Percentiles rank a stretch among this genome's conserved stretches.
Evolutionary conservation across 1,140 invertebrate species (phyloP).

Genomic region (Pinna nobilis): DNA sequence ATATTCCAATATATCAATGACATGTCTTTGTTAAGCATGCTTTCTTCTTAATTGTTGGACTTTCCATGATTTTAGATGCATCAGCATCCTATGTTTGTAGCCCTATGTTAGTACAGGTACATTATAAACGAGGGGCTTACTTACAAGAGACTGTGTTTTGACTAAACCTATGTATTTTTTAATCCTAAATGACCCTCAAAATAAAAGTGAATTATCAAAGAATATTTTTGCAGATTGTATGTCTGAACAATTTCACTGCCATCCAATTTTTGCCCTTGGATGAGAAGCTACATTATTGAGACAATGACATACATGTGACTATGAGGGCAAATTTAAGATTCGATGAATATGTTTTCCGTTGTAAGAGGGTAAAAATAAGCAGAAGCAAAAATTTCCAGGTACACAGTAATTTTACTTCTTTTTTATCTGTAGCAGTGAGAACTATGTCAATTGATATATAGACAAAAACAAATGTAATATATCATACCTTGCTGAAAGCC

Average conservation of each 20-base stretch:
- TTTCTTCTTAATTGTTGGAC: background rate
- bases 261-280: no score
- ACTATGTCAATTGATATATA: background rate
- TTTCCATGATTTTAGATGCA: background rate
- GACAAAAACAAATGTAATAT: background rate
- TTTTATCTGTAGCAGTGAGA: background rate
- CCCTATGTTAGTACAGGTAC: background rate
- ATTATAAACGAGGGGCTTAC: no score
- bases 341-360: background rate
- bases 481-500: slow-evolving; percentile 9
- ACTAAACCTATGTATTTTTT: no score
- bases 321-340: background rate
- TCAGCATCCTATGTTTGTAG: background rate
- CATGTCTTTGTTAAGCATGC: background rate
- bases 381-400: background rate
- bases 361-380: background rate
- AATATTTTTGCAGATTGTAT: no score
- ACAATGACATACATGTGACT: background rate
- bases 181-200: no score
- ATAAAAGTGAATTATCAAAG: no score
- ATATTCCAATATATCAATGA: background rate
- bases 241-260: no score
- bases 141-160: no score
- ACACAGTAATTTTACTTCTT: background rate
- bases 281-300: no score